Base-by-base conservation (phyloP, 2,888 invertebrate species). In the Lagria hirta region DNA sequence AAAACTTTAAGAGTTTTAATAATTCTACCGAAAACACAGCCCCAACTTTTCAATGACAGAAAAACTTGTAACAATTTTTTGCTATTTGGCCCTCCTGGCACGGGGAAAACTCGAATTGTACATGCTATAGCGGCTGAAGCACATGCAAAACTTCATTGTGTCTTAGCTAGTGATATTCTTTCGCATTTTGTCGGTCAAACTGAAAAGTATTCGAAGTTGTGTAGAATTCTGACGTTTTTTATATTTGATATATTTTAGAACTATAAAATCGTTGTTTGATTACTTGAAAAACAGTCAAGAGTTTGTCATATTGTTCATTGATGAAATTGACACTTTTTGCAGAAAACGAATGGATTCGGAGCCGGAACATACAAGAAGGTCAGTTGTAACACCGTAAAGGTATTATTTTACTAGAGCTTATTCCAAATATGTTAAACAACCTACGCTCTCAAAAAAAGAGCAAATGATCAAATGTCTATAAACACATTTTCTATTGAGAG, bases 271-370 rank as follows among this genome's bases (percentile, higher is more conserved):
- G 6, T 45, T 69, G 18, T 71, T 71, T 50, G 47, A 61, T 21
- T 51, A 56, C 20, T 61, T 73, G 29, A 58, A 52, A 33, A 44
- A 44, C 5, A 56, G 29, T 17, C 49, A 58, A 3, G 64, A 69
- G 5, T 66, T 68, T 43, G 70, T 72, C 8, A 68, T 80, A 8
- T 65, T 81, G 21, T 80, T 81, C 58, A 74, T 81, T 40, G 80
- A 81, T 63, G 80, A 81, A 65, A 73, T 81, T 22, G 81, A 81
- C 64, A 74, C 78, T 33, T 62, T 81, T 38, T 80, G 78, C 59
- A 66, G 77, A 20, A 71, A 65, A 51, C 64, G 80, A 35, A 69
- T 59, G 22, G 60, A 65, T 3, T 61, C 64, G 3, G 79, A 80
- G 60, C 72, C 72, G 42, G 78, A 78, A 49, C 68, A 74, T 51